Percentiles rank a stretch among this genome's conserved stretches.
Conservation (phyloP, 2,797 vertebrate species). For the Toxotes lorentzi region DNA sequence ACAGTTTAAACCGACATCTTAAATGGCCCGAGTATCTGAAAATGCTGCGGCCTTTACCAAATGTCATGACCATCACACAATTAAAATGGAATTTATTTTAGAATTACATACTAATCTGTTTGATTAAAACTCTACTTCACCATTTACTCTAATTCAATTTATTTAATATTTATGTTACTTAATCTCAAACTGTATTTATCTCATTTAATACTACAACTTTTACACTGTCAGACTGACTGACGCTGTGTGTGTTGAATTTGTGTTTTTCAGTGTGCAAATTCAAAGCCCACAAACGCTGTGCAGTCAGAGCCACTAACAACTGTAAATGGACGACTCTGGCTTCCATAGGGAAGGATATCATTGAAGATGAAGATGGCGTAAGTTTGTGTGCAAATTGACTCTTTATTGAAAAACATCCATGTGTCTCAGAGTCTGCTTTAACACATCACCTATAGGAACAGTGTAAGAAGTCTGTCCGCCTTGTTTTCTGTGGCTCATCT, state of each 20-base stretch:
- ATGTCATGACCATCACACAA: not conserved
- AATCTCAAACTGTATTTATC: not conserved
- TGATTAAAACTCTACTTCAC: too few relatives aligned
- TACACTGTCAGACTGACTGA: not conserved
- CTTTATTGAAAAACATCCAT: too few relatives aligned
- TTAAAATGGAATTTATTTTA: too few relatives aligned
- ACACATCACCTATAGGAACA: too few relatives aligned
- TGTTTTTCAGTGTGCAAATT: conserved; percentile 94
- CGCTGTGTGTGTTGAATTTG: not conserved
- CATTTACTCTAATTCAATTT: too few relatives aligned
- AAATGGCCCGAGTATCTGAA: too few relatives aligned
- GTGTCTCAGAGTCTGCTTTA: too few relatives aligned
- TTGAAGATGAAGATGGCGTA: conserved; percentile 98
- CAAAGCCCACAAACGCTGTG: conserved; percentile 99
- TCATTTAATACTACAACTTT: not conserved
- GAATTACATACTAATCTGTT: too few relatives aligned
- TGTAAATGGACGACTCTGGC: conserved; percentile 99
- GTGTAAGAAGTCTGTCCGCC: too few relatives aligned
- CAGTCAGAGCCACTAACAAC: conserved; percentile 97
- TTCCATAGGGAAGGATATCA: conserved; percentile 97
- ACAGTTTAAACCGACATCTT: not conserved
- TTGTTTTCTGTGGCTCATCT: not conserved
- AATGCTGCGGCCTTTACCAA: not conserved
- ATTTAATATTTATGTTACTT: too few relatives aligned
- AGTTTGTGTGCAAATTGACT: conserved; percentile 47